Conservation (phyloP, 1,140 invertebrate species). For the Diachasmimorpha longicaudata region DNA sequence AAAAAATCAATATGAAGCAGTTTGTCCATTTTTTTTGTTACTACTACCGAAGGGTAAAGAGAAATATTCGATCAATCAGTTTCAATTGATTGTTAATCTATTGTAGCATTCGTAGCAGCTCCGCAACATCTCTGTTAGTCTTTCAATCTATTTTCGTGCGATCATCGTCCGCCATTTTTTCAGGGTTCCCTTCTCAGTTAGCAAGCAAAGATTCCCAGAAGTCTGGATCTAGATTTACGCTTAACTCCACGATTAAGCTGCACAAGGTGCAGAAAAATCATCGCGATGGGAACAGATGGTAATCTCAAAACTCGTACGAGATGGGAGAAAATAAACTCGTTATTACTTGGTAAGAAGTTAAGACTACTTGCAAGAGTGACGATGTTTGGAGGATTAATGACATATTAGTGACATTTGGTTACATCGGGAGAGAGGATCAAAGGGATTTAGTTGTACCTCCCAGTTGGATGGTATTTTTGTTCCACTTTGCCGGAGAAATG, state of each 20-base stretch:
- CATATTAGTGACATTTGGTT: neutral
- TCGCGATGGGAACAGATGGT: neutral
- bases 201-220: slow-evolving; percentile 34
- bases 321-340: neutral
- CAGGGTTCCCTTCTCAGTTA: slow-evolving; percentile 21
- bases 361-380: neutral
- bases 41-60: too few relatives aligned
- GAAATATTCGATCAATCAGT: neutral
- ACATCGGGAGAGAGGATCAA: neutral
- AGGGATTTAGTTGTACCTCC: neutral
- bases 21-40: too few relatives aligned
- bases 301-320: neutral
- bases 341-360: neutral
- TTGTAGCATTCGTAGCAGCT: neutral
- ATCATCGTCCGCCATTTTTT: slow-evolving; percentile 28
- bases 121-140: slow-evolving; percentile 16
- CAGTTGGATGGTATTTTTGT: too few relatives aligned
- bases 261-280: neutral
- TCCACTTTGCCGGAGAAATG: too few relatives aligned
- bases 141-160: slow-evolving; percentile 35
- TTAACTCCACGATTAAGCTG: neutral
- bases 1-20: neutral
- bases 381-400: neutral
- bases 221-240: slow-evolving; percentile 34
- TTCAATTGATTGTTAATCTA: neutral